Conservation (phyloP, 2,113 vertebrate species). For the Phyllopteryx taeniolatus region DNA sequence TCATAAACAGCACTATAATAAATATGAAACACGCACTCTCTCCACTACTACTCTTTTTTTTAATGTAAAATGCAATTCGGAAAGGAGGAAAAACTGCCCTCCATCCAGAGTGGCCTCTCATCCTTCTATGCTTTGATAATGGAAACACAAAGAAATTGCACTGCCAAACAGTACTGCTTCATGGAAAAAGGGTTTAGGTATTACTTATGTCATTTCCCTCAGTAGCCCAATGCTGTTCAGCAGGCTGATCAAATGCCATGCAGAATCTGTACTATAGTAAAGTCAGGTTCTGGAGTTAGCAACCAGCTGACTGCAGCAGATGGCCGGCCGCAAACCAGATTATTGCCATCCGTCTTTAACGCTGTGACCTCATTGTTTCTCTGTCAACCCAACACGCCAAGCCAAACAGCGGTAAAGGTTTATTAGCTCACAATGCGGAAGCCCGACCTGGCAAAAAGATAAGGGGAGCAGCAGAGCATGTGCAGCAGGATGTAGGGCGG, state of each 20-base stretch:
- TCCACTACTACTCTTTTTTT: too few species aligned
- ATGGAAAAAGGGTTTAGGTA: background rate
- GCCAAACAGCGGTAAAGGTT: constrained; percentile 32
- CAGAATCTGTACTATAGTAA: constrained; percentile 44
- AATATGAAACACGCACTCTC: too few species aligned
- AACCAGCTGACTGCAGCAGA: constrained; percentile 68
- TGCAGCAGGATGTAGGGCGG: background rate
- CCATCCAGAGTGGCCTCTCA: too few species aligned
- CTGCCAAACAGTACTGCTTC: too few species aligned
- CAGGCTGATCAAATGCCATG: constrained; percentile 55
- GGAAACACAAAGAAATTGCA: too few species aligned
- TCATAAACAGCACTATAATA: too few species aligned
- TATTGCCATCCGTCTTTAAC: constrained; percentile 64
- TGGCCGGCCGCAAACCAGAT: constrained; percentile 67
- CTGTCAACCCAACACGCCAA: constrained; percentile 24
- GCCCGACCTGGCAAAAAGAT: constrained; percentile 14
- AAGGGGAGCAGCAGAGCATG: constrained; percentile 8
- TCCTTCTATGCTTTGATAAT: too few species aligned
- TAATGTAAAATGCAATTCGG: too few species aligned
- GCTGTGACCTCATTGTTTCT: constrained; percentile 64
- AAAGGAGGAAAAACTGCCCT: too few species aligned
- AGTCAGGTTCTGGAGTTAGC: constrained; percentile 52
- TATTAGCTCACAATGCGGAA: constrained; percentile 52
- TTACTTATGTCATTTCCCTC: background rate
- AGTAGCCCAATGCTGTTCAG: background rate